phyloP scores from a whole-genome alignment of 2,888 invertebrate species.

The Synanthedon andrenaeformis region DNA sequence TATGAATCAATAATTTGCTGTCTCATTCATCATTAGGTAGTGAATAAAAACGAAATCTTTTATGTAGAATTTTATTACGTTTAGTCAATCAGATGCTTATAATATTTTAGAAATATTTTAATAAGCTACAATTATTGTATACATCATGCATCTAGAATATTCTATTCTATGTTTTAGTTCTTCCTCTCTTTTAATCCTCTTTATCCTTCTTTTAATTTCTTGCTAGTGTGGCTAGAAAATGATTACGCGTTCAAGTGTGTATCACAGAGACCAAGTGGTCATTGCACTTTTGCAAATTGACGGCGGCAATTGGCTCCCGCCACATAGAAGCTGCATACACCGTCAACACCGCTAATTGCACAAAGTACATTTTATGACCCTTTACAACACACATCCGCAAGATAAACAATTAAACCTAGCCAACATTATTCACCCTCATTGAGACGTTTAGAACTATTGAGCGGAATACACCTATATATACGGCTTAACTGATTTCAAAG shows the following conservation, averaged over 20 bases:
- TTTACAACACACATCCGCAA: slow-evolving; percentile 17
- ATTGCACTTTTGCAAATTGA: slow-evolving; percentile 51
- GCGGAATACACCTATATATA: slow-evolving; percentile 32
- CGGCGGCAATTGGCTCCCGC: slow-evolving; percentile 44
- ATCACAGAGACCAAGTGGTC: slow-evolving; percentile 23
- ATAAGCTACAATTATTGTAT: no score
- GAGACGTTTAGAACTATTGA: slow-evolving; percentile 30
- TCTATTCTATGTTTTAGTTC: no score
- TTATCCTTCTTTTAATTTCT: no score
- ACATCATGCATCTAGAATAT: no score
- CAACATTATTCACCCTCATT: slow-evolving; percentile 8
- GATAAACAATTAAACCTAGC: slow-evolving; percentile 9
- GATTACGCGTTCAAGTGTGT: neutral
- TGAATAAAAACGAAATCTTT: no score
- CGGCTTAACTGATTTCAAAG: slow-evolving; percentile 55
- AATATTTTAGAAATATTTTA: no score
- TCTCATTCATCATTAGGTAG: no score
- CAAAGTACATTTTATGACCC: slow-evolving; percentile 37
- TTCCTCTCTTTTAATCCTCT: no score
- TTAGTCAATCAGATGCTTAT: no score
- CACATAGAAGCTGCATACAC: slow-evolving; percentile 39
- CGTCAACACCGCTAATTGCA: slow-evolving; percentile 45
- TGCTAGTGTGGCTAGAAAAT: neutral
- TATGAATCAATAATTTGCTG: no score
- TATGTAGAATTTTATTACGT: no score